Conservation (phyloP, 2,888 invertebrate species). For the Chloromyia formosa region DNA sequence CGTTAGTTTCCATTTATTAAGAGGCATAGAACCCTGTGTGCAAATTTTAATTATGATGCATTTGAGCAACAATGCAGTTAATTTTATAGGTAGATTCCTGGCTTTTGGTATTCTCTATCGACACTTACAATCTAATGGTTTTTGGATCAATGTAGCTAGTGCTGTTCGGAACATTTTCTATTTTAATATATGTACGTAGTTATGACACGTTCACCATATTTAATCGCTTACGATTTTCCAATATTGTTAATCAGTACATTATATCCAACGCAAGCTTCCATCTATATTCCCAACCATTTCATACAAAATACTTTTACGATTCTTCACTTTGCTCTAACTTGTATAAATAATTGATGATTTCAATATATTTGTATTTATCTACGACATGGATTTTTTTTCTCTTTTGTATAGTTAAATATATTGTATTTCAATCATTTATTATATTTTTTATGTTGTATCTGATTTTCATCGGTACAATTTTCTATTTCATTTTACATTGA, state of each 20-base stretch:
- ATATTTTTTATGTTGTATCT: neutral
- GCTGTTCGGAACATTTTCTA: neutral
- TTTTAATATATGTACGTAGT: neutral
- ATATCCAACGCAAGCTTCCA: neutral
- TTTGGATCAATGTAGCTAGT: neutral
- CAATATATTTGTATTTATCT: constrained; percentile 10
- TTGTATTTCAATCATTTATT: constrained; percentile 1
- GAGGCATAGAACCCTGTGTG: constrained; percentile 42
- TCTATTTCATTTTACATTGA: constrained; percentile 57
- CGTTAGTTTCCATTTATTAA: neutral
- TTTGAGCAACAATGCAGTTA: constrained; percentile 11
- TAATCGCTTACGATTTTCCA: too few species aligned
- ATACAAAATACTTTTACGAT: neutral
- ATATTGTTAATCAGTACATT: neutral
- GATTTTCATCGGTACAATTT: constrained; percentile 23
- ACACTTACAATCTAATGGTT: neutral
- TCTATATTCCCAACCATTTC: neutral
- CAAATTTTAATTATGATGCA: neutral
- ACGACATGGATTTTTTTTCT: constrained; percentile 3
- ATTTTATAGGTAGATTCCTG: neutral
- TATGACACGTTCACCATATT: too few species aligned
- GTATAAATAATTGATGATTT: constrained; percentile 2
- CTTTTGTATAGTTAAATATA: constrained; percentile 19
- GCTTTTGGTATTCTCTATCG: constrained; percentile 10
- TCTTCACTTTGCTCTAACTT: neutral